Conservation (phyloP, 92 coral and sea anemone genomes). For the Desmophyllum pertusum region DNA sequence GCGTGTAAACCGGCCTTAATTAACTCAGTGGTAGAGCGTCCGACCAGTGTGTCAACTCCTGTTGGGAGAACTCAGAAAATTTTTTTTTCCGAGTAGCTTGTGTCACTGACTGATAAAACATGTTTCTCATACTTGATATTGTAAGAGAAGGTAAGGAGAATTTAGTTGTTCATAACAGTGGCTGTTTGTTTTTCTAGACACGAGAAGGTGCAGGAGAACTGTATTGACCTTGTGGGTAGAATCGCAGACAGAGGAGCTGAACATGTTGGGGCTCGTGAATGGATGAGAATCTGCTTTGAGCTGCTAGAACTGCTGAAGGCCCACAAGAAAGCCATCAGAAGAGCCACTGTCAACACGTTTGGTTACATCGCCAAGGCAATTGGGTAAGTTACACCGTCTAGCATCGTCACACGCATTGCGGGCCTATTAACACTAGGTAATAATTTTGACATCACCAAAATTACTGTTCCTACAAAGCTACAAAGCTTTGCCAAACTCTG, state of each 20-base stretch:
- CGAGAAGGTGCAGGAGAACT: slow-evolving; percentile 97
- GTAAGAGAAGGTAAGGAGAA: too few species aligned
- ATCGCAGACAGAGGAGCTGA: slow-evolving; percentile 99
- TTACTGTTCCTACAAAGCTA: too few species aligned
- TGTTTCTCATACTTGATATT: too few species aligned
- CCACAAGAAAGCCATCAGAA: slow-evolving; percentile 96
- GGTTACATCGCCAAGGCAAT: slow-evolving; percentile 99
- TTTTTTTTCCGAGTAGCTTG: too few species aligned
- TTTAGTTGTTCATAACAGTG: too few species aligned
- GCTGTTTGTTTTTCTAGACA: slow-evolving; percentile 55
- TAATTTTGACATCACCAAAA: neutral
- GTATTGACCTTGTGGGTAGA: slow-evolving; percentile 97
- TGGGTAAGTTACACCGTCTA: slow-evolving; percentile 69
- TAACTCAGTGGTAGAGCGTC: too few species aligned
- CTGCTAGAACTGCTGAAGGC: slow-evolving; percentile 95
- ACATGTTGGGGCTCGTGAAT: slow-evolving; percentile 98
- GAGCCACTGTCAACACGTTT: slow-evolving; percentile 99
- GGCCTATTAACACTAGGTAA: too few species aligned
- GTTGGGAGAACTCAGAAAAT: too few species aligned
- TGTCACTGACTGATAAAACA: too few species aligned
- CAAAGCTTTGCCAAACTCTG: too few species aligned
- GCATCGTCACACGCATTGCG: neutral
- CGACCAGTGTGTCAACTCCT: too few species aligned
- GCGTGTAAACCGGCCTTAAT: too few species aligned
- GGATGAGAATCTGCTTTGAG: slow-evolving; percentile 99